Percentiles rank a stretch among this genome's conserved stretches.
Conservation (phyloP, 1,140 invertebrate species). For the Medauroidea extradentata region DNA sequence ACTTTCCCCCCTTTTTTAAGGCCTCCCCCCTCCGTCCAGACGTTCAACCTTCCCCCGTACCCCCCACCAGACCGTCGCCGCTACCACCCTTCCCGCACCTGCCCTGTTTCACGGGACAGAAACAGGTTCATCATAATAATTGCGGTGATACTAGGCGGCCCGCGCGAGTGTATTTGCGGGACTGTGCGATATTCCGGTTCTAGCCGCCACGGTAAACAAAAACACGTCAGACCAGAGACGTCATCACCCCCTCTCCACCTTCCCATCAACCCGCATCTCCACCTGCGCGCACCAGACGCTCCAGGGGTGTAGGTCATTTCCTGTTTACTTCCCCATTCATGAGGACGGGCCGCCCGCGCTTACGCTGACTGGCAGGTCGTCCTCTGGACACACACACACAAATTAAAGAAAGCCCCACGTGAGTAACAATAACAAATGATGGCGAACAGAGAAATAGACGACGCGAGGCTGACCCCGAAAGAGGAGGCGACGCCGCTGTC, state of each 20-base stretch:
- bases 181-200: neutral
- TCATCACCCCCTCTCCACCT: neutral
- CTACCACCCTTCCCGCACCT: neutral
- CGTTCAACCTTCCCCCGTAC: neutral
- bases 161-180: neutral
- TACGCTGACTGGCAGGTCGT: no score
- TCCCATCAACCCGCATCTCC: neutral
- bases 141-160: neutral
- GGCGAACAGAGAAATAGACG: constrained; percentile 4
- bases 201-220: neutral
- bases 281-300: neutral
- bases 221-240: neutral
- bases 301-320: neutral
- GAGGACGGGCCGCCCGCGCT: neutral
- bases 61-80: neutral
- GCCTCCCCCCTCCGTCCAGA: neutral
- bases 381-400: neutral
- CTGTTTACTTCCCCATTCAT: neutral
- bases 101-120: neutral
- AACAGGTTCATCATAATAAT: constrained; percentile 9
- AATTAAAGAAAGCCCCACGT: neutral
- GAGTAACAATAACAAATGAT: neutral
- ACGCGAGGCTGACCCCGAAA: neutral
- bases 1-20: neutral
- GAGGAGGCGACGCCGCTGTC: neutral